Conservation (phyloP, 2,797 vertebrate genomes). For the Lophotriccus pileatus region DNA sequence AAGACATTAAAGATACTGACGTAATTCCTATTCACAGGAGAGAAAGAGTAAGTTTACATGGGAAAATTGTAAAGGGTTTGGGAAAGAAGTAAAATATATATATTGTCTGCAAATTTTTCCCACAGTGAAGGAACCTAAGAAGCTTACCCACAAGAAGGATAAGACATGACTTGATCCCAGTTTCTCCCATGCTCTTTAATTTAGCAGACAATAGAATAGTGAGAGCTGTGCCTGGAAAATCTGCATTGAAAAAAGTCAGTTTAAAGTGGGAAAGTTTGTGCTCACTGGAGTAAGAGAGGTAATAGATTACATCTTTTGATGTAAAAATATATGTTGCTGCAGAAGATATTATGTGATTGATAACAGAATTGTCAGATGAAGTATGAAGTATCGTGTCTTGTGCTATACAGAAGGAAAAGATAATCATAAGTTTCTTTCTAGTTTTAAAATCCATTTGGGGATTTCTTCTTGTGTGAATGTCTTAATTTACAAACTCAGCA, state of each 20-base stretch:
- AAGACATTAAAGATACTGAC: background rate
- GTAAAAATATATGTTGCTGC: background rate
- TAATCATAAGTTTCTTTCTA: background rate
- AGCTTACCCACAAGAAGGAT: background rate
- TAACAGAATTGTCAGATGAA: background rate
- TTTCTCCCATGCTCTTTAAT: background rate
- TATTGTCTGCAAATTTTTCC: background rate
- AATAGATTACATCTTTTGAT: background rate
- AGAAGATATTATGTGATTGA: background rate
- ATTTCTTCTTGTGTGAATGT: background rate
- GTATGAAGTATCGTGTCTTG: background rate
- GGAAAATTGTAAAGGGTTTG: background rate
- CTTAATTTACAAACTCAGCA: background rate
- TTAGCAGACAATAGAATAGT: background rate
- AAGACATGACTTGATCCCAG: background rate
- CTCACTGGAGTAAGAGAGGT: background rate
- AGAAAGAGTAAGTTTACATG: background rate
- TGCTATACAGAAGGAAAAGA: background rate
- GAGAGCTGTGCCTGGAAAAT: background rate
- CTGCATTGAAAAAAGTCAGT: background rate
- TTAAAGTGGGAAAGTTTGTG: background rate
- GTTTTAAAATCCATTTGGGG: background rate
- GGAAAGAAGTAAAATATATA: background rate
- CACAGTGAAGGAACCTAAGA: background rate
- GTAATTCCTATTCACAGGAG: background rate